Conservation (phyloP, 2,888 invertebrate species). For the Andrena chrysosceles region DNA sequence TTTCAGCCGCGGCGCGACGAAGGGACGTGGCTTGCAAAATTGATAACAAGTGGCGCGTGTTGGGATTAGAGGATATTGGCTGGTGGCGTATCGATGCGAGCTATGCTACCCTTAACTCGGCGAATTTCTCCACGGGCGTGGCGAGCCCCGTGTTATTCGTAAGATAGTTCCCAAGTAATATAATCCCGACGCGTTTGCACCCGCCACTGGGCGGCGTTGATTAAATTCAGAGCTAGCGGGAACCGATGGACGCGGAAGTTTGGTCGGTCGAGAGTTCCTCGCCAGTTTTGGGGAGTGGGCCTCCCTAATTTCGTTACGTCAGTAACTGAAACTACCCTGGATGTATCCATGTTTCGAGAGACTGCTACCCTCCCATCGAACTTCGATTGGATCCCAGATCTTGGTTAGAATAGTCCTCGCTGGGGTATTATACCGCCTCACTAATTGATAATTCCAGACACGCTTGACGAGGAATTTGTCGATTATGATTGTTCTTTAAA, state of each 20-base stretch:
- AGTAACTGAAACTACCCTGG: conserved; percentile 40
- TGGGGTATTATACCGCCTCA: too few relatives aligned
- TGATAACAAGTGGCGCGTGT: conserved; percentile 16
- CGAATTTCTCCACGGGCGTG: conserved; percentile 42
- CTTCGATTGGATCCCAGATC: conserved; percentile 53
- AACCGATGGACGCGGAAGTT: conserved; percentile 63
- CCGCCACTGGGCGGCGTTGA: conserved; percentile 66
- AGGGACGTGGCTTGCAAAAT: conserved; percentile 2
- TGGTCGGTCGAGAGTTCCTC: conserved; percentile 55
- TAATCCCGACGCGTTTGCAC: conserved; percentile 63
- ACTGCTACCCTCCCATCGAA: conserved; percentile 22
- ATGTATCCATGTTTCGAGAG: conserved; percentile 22
- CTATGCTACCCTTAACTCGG: conserved; percentile 3
- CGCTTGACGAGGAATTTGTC: not conserved
- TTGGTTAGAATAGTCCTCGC: too few relatives aligned
- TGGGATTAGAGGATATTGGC: conserved; percentile 44
- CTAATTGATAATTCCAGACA: not conserved
- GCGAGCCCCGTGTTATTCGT: conserved; percentile 65
- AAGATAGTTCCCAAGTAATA: conserved; percentile 78
- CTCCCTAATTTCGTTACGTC: conserved; percentile 63
- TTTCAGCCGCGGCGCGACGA: too few relatives aligned
- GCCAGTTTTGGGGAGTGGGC: conserved; percentile 25
- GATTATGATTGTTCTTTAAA: too few relatives aligned
- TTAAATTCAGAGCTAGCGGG: conserved; percentile 75
- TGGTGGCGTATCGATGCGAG: conserved; percentile 27